phyloP scores from a whole-genome alignment of 2,888 invertebrate species.

The Ornithoptera priamus region DNA sequence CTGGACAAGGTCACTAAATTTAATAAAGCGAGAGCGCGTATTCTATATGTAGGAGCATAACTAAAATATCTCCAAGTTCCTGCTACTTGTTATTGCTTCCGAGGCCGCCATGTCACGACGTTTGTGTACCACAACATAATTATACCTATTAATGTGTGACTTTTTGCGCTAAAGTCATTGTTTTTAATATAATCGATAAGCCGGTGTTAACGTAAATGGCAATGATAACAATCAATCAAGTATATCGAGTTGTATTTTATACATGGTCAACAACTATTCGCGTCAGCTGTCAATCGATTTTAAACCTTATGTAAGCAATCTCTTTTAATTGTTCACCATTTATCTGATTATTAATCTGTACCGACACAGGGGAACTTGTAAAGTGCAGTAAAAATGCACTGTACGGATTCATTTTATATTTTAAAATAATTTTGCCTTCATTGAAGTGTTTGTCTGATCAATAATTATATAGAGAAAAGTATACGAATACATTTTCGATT shows the following conservation, averaged over 20 bases:
- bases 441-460: no score
- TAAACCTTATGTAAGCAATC: not conserved
- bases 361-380: no score
- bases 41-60: constrained; percentile 25
- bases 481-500: no score
- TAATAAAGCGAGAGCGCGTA: constrained; percentile 5
- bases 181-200: constrained; percentile 28
- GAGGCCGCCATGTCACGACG: constrained; percentile 48
- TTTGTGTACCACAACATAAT: constrained; percentile 26
- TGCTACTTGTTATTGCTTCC: constrained; percentile 41
- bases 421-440: no score
- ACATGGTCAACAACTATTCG: constrained; percentile 7
- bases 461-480: no score
- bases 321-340: not conserved
- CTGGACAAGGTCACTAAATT: constrained; percentile 9
- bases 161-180: constrained; percentile 17
- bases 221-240: constrained; percentile 16
- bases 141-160: constrained; percentile 15
- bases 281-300: not conserved
- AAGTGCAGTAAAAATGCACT: no score
- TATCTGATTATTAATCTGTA: no score
- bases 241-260: constrained; percentile 7
- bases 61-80: constrained; percentile 40
- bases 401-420: no score
- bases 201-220: constrained; percentile 1